A percentile compares a stretch with the other conserved stretches of the same genome.
Evolutionary conservation across 1,140 invertebrate genomes (phyloP).

Genomic region (Drosophila trapezifrons): DNA sequence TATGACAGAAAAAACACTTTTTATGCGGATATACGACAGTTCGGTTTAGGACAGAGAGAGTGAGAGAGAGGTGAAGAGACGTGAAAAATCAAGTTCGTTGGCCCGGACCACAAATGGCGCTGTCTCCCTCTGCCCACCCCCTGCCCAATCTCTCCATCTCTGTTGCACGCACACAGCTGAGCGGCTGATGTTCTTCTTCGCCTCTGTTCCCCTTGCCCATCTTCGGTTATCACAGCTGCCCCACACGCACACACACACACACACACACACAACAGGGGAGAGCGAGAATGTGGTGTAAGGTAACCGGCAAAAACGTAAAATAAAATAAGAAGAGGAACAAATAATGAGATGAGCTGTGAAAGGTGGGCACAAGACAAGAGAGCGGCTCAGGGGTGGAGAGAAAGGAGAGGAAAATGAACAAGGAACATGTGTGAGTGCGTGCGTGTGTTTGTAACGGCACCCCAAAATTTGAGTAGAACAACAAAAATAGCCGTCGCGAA

Average conservation of each 20-base stretch:
- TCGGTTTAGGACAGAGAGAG: constrained; percentile 11
- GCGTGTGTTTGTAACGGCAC: constrained; percentile 47
- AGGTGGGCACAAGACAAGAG: constrained; percentile 33
- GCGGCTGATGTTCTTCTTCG: constrained; percentile 36
- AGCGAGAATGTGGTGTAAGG: constrained; percentile 52
- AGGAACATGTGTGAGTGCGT: constrained; percentile 8
- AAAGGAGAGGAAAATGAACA: constrained; percentile 1
- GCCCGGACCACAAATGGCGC: constrained; percentile 70
- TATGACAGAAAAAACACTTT: constrained; percentile 48
- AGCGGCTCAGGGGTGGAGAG: constrained; percentile 26
- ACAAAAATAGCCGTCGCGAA: constrained; percentile 54
- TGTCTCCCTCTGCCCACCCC: constrained; percentile 35
- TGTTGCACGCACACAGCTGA: constrained; percentile 74
- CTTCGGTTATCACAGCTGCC: constrained; percentile 66
- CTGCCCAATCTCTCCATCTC: constrained; percentile 24
- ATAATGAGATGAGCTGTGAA: constrained; percentile 66
- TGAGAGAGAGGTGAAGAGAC: constrained; percentile 37
- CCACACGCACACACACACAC: constrained; percentile 38
- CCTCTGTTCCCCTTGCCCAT: constrained; percentile 14
- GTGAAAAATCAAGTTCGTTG: constrained; percentile 82
- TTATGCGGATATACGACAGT: constrained; percentile 26
- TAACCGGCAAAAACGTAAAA: constrained; percentile 73
- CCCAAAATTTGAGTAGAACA: constrained; percentile 42
- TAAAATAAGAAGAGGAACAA: constrained; percentile 43
- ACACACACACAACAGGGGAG: constrained; percentile 12